Evolutionary conservation across 2,113 vertebrate genomes (phyloP), one percentile per base, ranked within the genome.

Genomic region (Sorex fumeus): DNA sequence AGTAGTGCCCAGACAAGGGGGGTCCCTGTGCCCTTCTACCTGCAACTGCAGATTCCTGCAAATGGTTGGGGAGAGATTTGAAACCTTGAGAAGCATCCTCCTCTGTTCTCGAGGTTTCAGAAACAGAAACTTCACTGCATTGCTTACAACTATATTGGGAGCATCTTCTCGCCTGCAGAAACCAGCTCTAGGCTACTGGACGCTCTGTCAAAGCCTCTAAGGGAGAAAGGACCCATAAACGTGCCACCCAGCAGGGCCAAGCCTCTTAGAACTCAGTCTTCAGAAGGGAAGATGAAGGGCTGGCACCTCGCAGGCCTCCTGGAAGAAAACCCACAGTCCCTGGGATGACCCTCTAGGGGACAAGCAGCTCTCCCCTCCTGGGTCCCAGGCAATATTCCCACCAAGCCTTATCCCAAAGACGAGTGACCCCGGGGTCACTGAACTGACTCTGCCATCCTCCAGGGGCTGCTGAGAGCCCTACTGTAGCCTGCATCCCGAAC

Each of bases 1-100:
- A 23, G 57, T 23, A 60, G 6, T 23, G 18, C 57, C 57, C 16
- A 21, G 18, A 60, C 18, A 23, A 53, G 53, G 18, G 57, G 16
- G 18, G 16, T 57, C 57, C 18, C 18, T 19, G 19, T 4, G 21
- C 57, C 57, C 57, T 60, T 7, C 86, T 2, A 0, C 0, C n/a
- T 0, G 28, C 28, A 23, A 32, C 47, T 34, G 8, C 4, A 0
- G 34, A n/a, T 19, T 13, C 40, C 27, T 36, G 2, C 25, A 21
- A 0, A 4, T 7, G 0, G 40, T 53, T 67, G 72, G 57, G 53
- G 69, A 81, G 80, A 82, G 27, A 28, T 27, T 18, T 30, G 9
- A 30, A 27, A 6, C 10, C 79, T 13, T 15, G 19, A 21, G 6
- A 60, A 23, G 19, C 57, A 60, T 19, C 57, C 5, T 23, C 8